These are phyloP conservation scores for Tetramorium alpestre DNA, from an alignment of 1,140 invertebrate species.

Conservation along the genomic window DNA sequence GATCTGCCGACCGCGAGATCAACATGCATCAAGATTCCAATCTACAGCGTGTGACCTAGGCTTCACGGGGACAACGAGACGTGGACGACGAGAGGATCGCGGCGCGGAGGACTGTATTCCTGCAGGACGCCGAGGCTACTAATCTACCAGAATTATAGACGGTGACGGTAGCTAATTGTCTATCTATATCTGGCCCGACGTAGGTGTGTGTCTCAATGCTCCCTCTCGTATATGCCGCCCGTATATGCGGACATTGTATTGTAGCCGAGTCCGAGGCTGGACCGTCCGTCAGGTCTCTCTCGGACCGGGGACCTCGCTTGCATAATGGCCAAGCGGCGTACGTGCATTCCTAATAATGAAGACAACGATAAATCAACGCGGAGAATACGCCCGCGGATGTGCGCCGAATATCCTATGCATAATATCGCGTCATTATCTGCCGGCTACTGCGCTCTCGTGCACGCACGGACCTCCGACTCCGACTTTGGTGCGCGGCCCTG, in stretches of 20 bases:
- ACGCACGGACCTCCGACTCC: conserved; percentile 63
- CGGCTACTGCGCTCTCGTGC: conserved; percentile 59
- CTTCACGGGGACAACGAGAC: conserved; percentile 66
- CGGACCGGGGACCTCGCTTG: conserved; percentile 75
- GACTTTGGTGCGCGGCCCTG: conserved; percentile 62
- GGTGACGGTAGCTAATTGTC: conserved; percentile 84
- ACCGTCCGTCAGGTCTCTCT: conserved; percentile 73
- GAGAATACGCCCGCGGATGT: conserved; percentile 86
- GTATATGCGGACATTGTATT: conserved; percentile 81
- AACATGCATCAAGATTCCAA: conserved; percentile 68
- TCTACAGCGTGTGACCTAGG: conserved; percentile 63
- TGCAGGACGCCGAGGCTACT: conserved; percentile 76
- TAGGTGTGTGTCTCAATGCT: conserved; percentile 84
- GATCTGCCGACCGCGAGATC: conserved; percentile 22
- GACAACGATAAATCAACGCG: conserved; percentile 86
- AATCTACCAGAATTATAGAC: conserved; percentile 80
- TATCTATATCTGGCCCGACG: conserved; percentile 83
- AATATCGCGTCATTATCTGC: conserved; percentile 85
- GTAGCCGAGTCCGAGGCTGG: conserved; percentile 75
- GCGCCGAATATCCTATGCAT: conserved; percentile 86
- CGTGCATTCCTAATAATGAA: conserved; percentile 86
- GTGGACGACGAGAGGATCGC: conserved; percentile 60
- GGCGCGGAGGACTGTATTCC: conserved; percentile 72
- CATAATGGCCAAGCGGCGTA: conserved; percentile 82
- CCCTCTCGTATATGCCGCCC: conserved; percentile 78